Base-by-base conservation (phyloP, 2,113 vertebrate genomes). In the Cervus canadensis region DNA sequence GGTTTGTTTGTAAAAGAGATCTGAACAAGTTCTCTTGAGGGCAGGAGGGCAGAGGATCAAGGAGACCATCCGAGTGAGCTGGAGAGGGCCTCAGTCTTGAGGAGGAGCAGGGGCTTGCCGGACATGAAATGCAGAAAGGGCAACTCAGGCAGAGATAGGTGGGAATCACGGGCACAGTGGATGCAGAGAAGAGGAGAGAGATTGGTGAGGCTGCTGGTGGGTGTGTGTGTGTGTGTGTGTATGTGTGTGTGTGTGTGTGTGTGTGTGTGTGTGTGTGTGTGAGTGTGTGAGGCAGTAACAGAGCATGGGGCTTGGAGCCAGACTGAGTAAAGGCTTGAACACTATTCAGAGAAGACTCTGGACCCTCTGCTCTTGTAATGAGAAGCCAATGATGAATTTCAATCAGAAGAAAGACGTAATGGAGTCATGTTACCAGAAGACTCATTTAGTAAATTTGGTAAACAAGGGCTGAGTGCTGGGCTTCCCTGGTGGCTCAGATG, bases 301-400 rank as follows among this genome's bases (percentile, higher is more conserved):
- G 25, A 5, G 6, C 2, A 0, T 1, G 19, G 28, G 52, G 13
- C 23, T 7, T 9, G 4, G 13, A 13, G 62, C 83, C 67, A 48
- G 33, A 10, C 2, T 40, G 26, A 23, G 43, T 10, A 33, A 76
- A 14, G 60, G 21, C 45, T 82, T 19, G 33, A 57, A 36, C 4
- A 7, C 40, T 6, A 52, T 59, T 59, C 36, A 23, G 23, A 33
- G 81, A 59, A 36, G 48, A 64, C 30, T 52, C 10, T 64, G 71
- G 54, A 28, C 33, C 82, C 40, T 43, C 10, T 85, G 14, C 26
- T 84, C 14, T 54, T 52, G 57, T 56, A 48, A 60, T 40, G 23
- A 87, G 76, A 88, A 74, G 43, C 30, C 43, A 60, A 4, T 59
- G 82, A 33, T n/a, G 45, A 14, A 2, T 59, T 67, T 83, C 57